A percentile compares a stretch with the other conserved stretches of the same genome.
These are phyloP conservation scores for Recurvirostra avosetta DNA, from an alignment of 2,113 vertebrate species.

Conservation along the genomic window DNA sequence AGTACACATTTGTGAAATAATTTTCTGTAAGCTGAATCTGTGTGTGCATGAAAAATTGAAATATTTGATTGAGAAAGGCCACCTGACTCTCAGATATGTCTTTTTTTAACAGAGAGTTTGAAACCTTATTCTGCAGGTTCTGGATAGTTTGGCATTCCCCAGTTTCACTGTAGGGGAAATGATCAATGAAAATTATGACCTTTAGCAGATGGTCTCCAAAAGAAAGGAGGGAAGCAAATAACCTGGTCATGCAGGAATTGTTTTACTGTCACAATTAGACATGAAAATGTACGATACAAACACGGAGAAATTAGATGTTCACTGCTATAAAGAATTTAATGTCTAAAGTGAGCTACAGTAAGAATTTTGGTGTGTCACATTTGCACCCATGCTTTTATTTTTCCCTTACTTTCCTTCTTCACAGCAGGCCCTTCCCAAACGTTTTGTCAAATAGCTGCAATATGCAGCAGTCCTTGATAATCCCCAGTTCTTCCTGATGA, in stretches of 20 bases:
- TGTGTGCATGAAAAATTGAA: neutral
- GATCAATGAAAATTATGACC: neutral
- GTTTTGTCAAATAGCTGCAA: neutral
- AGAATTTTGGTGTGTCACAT: neutral
- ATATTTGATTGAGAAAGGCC: neutral
- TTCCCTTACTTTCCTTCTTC: neutral
- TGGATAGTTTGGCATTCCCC: neutral
- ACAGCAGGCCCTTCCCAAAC: neutral
- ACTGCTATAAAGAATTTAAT: neutral
- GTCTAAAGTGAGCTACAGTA: neutral
- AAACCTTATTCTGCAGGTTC: neutral
- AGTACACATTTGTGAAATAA: neutral
- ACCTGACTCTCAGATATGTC: neutral
- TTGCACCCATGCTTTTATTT: neutral
- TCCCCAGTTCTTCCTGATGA: neutral
- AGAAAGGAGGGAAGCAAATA: neutral
- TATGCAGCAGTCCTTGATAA: neutral
- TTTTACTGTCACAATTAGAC: neutral
- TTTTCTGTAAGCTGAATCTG: neutral
- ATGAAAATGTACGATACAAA: fast-evolving
- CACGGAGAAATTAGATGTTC: neutral
- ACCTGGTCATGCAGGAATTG: neutral
- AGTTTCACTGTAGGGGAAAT: neutral
- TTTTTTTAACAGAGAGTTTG: neutral
- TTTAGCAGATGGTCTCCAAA: neutral